Conservation (phyloP, 2,113 vertebrate species). For the Tupaia tana region DNA sequence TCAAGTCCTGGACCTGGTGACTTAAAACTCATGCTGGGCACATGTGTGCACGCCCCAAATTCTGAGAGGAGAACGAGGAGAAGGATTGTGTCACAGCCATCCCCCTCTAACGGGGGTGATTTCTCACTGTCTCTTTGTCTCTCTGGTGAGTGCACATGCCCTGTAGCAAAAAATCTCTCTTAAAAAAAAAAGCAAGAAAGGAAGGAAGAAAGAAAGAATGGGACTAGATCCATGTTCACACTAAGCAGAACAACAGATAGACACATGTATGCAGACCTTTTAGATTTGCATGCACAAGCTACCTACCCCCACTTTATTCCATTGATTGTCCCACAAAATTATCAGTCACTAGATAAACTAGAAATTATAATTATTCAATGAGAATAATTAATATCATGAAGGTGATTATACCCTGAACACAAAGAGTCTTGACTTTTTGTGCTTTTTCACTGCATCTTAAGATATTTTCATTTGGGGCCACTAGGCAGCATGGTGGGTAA, state of each 20-base stretch:
- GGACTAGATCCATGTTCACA: neutral
- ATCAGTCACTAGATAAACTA: neutral
- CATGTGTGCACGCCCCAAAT: too few species aligned
- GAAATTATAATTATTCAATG: neutral
- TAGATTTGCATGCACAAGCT: neutral
- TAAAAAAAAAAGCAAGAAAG: too few species aligned
- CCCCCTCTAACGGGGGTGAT: too few species aligned
- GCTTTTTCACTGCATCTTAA: neutral
- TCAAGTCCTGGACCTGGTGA: too few species aligned
- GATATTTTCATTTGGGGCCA: neutral
- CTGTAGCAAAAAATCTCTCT: too few species aligned
- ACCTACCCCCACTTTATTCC: neutral
- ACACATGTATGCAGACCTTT: neutral
- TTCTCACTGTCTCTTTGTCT: too few species aligned
- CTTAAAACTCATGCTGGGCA: too few species aligned
- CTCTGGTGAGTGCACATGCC: too few species aligned
- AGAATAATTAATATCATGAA: neutral
- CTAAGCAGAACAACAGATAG: neutral
- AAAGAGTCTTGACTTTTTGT: neutral
- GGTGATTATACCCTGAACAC: neutral
- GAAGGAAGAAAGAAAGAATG: neutral
- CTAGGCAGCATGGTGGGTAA: too few species aligned
- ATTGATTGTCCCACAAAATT: neutral
- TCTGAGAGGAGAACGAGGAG: too few species aligned
- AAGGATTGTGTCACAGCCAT: too few species aligned